Base-by-base conservation (phyloP, 2,888 invertebrate species). In the Hypomecis atomaria region DNA sequence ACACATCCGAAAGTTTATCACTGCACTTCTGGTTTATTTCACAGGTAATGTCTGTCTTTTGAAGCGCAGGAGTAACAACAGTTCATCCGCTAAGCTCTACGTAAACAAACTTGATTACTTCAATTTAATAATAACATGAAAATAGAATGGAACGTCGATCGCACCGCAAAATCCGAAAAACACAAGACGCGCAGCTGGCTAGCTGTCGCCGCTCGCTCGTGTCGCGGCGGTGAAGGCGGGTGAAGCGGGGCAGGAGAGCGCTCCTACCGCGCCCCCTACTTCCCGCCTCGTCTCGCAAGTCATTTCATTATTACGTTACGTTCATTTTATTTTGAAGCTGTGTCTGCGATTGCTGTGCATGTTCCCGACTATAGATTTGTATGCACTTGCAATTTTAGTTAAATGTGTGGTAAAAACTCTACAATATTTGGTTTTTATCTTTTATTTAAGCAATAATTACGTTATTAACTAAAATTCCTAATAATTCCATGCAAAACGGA, bases 141-240 rank as follows among this genome's bases (percentile, higher is more conserved):
- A 86, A 79, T 83, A 82, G 83, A 72, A 85, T 81, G 83, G 85
- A 88, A 89, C 90, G 91, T 91, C 89, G 82, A 84, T 81, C 88
- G 84, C 86, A 84, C 84, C 79, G 88, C 86, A 88, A 87, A 87
- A 88, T 86, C 87, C 87, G 87, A 90, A 90, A 90, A 90, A 91
- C 88, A 90, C 90, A 90, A 91, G 89, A 89, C 90, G 86, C 87
- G 90, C 90, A 92, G 88, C 90, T 89, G 87, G 86, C 85, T 78
- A 67, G 80, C 83, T 75, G 79, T 87, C 85, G 89, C 88, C 89
- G 87, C 88, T 89, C 89, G 89, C 86, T 89, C 81, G 84, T 84
- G 81, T 83, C 33, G 84, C 81, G 84, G 84, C 81, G 77, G 79
- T 78, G 84, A 83, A 82, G 87, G 84, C 78, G 85, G 78, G 82